Percentiles rank a stretch among this genome's conserved stretches.
Conservation (phyloP, 2,797 vertebrate genomes). For the Xyrichtys novacula region DNA sequence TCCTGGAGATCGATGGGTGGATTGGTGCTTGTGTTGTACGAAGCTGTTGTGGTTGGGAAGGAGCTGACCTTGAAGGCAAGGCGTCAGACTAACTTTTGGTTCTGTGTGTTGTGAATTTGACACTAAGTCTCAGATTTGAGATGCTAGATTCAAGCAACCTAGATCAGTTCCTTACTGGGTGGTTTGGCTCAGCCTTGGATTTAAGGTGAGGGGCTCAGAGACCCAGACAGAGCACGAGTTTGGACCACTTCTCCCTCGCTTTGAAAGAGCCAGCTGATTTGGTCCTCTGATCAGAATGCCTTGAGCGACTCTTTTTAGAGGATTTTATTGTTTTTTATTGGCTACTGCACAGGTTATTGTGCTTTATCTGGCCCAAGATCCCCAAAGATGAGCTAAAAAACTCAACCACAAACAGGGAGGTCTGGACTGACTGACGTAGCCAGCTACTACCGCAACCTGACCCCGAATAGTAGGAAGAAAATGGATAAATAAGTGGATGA, state of each 20-base stretch:
- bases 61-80: too few species aligned
- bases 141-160: not conserved
- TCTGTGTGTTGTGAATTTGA: too few species aligned
- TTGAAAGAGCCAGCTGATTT: not conserved
- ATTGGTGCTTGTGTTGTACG: too few species aligned
- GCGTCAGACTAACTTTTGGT: too few species aligned
- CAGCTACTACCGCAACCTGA: not conserved
- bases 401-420: not conserved
- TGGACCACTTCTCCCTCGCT: not conserved
- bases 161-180: too few species aligned
- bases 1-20: too few species aligned
- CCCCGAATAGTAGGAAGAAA: not conserved
- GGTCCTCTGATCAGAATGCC: not conserved
- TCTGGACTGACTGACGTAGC: not conserved
- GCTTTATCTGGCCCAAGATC: not conserved
- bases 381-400: not conserved
- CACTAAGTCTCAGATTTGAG: not conserved
- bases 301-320: not conserved
- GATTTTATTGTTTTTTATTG: not conserved
- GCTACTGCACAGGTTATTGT: not conserved
- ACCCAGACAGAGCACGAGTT: not conserved
- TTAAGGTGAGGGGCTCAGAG: not conserved
- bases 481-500: not conserved
- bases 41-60: too few species aligned
- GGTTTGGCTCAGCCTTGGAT: not conserved